Evolutionary conservation across 2,797 vertebrate species (phyloP).

Genomic region (Trichosurus vulpecula): DNA sequence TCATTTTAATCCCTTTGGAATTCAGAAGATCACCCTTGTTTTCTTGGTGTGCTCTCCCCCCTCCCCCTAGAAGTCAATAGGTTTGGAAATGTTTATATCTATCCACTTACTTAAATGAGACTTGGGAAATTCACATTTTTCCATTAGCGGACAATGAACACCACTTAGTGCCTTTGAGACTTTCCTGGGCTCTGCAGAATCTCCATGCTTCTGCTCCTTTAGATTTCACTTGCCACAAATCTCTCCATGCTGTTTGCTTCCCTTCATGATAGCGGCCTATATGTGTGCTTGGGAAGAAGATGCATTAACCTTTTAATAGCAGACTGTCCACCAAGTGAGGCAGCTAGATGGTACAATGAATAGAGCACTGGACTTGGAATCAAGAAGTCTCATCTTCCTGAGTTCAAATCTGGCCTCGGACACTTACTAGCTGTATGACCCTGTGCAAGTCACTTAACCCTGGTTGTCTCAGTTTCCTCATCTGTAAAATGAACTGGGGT

Average conservation of each 20-base stretch:
- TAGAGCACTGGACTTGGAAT: not conserved
- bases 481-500: not conserved
- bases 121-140: slow-evolving; percentile 55
- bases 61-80: slow-evolving; percentile 5
- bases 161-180: slow-evolving; percentile 41
- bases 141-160: slow-evolving; percentile 42
- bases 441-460: not conserved
- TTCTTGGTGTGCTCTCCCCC: not conserved
- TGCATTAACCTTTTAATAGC: slow-evolving; percentile 44
- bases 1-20: slow-evolving; percentile 43
- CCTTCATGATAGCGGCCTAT: slow-evolving; percentile 4
- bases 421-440: not conserved
- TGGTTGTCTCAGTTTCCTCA: not conserved
- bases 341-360: not conserved
- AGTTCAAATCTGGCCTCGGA: not conserved
- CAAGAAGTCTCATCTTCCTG: not conserved
- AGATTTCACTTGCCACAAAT: not conserved
- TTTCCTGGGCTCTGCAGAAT: slow-evolving; percentile 36
- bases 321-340: slow-evolving; percentile 2
- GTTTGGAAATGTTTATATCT: slow-evolving; percentile 43
- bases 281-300: slow-evolving; percentile 46
- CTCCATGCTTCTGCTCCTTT: slow-evolving; percentile 2
- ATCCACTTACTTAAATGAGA: slow-evolving; percentile 49
- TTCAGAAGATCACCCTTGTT: slow-evolving; percentile 26
- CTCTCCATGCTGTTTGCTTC: slow-evolving; percentile 19